Percentiles rank a stretch among this genome's conserved stretches.
Conservation (phyloP, 2,113 vertebrate genomes). For the Trachemys scripta region DNA sequence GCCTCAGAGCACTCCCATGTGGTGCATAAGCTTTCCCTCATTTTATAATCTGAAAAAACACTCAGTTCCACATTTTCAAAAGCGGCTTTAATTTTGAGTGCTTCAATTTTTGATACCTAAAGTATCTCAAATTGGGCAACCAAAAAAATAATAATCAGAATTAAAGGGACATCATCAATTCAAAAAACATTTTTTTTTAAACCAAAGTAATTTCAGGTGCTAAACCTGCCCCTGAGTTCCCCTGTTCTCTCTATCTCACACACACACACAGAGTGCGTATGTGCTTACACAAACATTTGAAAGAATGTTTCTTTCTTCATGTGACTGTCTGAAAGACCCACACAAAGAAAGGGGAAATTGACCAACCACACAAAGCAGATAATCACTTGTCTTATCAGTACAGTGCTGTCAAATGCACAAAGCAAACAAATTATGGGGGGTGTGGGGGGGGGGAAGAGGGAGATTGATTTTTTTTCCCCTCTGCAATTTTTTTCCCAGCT, state of each 20-base stretch:
- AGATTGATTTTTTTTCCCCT: not conserved
- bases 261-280: not conserved
- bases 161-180: not conserved
- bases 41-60: not conserved
- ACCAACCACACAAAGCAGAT: not conserved
- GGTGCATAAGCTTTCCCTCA: not conserved
- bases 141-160: fast-evolving
- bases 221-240: not conserved
- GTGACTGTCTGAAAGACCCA: not conserved
- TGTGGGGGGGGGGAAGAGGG: no score
- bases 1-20: not conserved
- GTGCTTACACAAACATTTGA: not conserved
- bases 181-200: no score
- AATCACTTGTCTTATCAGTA: not conserved
- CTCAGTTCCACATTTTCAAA: not conserved
- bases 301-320: not conserved
- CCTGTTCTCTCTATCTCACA: not conserved
- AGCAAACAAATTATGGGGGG: not conserved
- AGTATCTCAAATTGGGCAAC: not conserved
- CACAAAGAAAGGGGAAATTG: not conserved
- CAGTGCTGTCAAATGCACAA: not conserved
- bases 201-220: not conserved
- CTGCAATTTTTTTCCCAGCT: not conserved
- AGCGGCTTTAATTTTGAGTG: not conserved
- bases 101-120: not conserved